phyloP scores from a whole-genome alignment of 2,888 invertebrate species.

The Nomada fabriciana region DNA sequence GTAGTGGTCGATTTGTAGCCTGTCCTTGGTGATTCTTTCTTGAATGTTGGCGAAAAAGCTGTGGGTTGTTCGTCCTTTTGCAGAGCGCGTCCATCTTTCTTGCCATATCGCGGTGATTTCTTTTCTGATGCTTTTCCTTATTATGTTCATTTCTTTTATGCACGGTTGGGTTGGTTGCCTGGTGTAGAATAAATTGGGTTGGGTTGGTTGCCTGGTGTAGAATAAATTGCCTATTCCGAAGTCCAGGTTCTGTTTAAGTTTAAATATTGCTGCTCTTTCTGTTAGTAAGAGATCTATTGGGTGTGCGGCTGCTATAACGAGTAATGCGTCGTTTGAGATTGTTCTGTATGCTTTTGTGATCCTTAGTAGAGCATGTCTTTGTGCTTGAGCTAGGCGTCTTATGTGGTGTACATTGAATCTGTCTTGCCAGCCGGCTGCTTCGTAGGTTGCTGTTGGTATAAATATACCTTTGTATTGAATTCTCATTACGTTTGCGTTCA shows the following conservation, averaged over 20 bases:
- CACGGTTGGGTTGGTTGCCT: too few relatives aligned
- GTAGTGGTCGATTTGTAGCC: neutral
- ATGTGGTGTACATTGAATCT: neutral
- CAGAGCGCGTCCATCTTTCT: neutral
- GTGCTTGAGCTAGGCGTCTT: neutral
- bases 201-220: neutral
- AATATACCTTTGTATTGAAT: neutral
- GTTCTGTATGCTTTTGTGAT: neutral
- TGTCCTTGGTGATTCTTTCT: neutral
- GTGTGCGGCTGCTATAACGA: neutral
- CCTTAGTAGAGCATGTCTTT: neutral
- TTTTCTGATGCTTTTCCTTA: neutral
- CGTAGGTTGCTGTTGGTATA: neutral
- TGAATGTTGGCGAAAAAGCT: neutral
- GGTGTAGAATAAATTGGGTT: too few relatives aligned
- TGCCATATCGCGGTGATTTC: neutral
- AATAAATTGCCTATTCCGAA: neutral
- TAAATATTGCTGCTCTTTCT: neutral
- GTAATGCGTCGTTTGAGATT: neutral
- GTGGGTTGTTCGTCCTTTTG: neutral
- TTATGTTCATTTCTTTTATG: too few relatives aligned
- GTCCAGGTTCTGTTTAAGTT: neutral
- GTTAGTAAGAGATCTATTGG: neutral
- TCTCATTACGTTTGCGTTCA: neutral
- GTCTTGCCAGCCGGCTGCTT: neutral